A percentile compares a stretch with the other conserved stretches of the same genome.
Conservation (phyloP, 2,113 vertebrate genomes). For the Lucifuga dentata region DNA sequence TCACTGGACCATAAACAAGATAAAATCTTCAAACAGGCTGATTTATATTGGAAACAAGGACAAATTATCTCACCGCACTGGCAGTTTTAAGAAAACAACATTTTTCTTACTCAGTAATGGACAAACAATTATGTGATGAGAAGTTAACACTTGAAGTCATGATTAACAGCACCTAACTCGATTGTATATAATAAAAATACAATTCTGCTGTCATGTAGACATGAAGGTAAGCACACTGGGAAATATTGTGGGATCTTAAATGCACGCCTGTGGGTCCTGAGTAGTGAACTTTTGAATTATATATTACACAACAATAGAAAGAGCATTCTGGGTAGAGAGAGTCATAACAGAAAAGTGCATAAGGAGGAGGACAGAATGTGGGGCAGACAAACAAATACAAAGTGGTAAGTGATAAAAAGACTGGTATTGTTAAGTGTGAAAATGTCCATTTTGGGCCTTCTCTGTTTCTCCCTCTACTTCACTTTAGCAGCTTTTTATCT, state of each 20-base stretch:
- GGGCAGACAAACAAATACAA: constrained; percentile 23
- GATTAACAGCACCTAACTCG: neutral
- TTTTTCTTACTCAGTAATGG: too few relatives aligned
- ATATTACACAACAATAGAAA: constrained; percentile 23
- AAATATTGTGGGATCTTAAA: constrained; percentile 11
- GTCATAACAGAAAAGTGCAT: constrained; percentile 8
- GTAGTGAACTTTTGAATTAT: constrained; percentile 45
- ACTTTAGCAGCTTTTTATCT: constrained; percentile 58
- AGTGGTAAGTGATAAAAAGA: constrained; percentile 25
- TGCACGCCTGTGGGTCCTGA: constrained; percentile 3
- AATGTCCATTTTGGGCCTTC: constrained; percentile 37
- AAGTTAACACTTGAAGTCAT: neutral
- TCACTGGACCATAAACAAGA: too few relatives aligned
- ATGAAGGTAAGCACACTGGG: constrained; percentile 6
- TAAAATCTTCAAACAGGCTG: too few relatives aligned
- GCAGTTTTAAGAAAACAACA: too few relatives aligned
- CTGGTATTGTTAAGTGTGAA: constrained; percentile 22
- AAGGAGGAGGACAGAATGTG: constrained; percentile 10
- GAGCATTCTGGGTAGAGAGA: constrained; percentile 18
- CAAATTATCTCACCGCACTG: too few relatives aligned
- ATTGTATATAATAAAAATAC: neutral
- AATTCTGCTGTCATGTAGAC: neutral
- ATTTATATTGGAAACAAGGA: too few relatives aligned
- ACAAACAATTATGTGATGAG: too few relatives aligned
- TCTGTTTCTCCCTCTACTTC: constrained; percentile 32